A percentile compares a stretch with the other conserved stretches of the same genome.
phyloP scores from a whole-genome alignment of 2,888 invertebrate genomes.

The Hyles lineata region DNA sequence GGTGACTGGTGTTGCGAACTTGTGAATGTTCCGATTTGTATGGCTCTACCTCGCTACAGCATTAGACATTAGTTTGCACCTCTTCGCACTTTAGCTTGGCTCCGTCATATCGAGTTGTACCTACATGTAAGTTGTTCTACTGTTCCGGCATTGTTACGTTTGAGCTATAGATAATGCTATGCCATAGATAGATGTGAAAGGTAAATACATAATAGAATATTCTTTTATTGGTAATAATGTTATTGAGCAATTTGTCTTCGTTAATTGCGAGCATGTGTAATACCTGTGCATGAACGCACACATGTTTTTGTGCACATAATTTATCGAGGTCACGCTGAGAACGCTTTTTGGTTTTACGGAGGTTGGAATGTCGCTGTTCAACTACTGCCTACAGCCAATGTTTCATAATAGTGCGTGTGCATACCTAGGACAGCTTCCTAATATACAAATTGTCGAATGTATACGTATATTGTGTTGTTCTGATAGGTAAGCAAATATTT shows the following conservation, averaged over 20 bases:
- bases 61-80: not conserved
- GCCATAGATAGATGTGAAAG: conserved; percentile 13
- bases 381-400: not conserved
- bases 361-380: conserved; percentile 6
- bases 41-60: not conserved
- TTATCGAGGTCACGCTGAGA: conserved; percentile 64
- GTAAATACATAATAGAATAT: not conserved
- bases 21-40: not conserved
- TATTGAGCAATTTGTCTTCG: conserved; percentile 27
- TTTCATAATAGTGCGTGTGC: not conserved
- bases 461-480: too few species aligned
- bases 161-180: not conserved
- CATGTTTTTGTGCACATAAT: conserved; percentile 34
- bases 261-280: conserved; percentile 11
- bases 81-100: conserved; percentile 1
- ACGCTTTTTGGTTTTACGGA: conserved; percentile 53
- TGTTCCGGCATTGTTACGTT: not conserved
- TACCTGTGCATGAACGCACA: conserved; percentile 17
- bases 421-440: not conserved
- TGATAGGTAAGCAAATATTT: not conserved
- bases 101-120: not conserved
- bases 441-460: not conserved
- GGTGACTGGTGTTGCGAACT: not conserved
- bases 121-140: not conserved
- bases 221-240: conserved; percentile 8